Base-by-base conservation (phyloP, 2,888 invertebrate genomes). In the Caenorhabditis wallacei region DNA sequence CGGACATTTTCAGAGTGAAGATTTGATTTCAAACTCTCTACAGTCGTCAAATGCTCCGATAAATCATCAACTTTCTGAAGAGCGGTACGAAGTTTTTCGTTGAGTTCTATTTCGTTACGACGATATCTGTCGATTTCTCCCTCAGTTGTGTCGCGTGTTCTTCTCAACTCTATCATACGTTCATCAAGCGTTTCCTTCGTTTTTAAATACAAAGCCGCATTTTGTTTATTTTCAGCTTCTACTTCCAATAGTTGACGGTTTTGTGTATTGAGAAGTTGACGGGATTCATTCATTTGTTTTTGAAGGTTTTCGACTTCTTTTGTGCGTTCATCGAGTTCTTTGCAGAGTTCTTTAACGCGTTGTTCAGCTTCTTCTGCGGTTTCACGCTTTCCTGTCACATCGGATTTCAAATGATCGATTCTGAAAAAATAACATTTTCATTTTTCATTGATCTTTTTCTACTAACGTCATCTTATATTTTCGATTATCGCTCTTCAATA, bases 91-190 rank as follows among this genome's bases (percentile, higher is more conserved):
- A 70, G 48, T n/a, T 63, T 30, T 0, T 70, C 70, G 7, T 10
- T 56, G 18, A 61, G 37, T 13, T 24, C 37, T 37, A 26, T 20
- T 18, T 76, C 68, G 7, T 53, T 68, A 26, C 59, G 51, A 4
- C 59, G 56, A 43, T 53, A 76, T 18, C 43, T 37, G 16, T 43
- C 40, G 22, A 68, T 68, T 26, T 76, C 76, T 11, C 20, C 26
- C 16, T 80, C 80, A 35, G 74, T 80, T 1, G 63, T 22, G 18
- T 80, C 63, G 13, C 80, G 59, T 1, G 63, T 37, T 10, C 69
- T 61, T 53, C 74, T 26, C 56, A 75, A 18, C 24, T 74, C 61
- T 40, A 64, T 80, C 74, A 75, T 70, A 18, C 61, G 51, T n/a
- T 37, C 18, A 0, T 69, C 74, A 2, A 56, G 56, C 11, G 46